Conservation (phyloP, 1,140 invertebrate species). For the Ceratina japonica region DNA sequence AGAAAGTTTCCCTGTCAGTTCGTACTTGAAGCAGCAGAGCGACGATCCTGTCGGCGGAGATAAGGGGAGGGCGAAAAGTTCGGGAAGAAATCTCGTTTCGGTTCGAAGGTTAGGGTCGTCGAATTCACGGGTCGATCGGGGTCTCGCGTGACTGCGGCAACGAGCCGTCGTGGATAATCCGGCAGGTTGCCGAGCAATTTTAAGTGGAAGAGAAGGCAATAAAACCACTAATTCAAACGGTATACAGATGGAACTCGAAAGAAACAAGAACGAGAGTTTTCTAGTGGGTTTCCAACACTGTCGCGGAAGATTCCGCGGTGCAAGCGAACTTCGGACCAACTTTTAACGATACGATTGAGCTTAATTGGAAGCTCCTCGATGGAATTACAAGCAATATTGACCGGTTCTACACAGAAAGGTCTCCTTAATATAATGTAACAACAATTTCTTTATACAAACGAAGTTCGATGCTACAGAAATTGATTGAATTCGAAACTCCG, state of each 20-base stretch:
- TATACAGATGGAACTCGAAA: not conserved
- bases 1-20: not conserved
- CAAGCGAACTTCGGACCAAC: too few species aligned
- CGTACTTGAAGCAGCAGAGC: too few species aligned
- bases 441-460: too few species aligned
- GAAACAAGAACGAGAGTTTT: not conserved
- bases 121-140: not conserved
- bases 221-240: not conserved
- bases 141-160: not conserved
- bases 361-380: too few species aligned
- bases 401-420: too few species aligned
- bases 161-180: not conserved
- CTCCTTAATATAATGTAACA: too few species aligned
- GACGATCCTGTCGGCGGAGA: not conserved
- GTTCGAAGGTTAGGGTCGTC: constrained; percentile 9
- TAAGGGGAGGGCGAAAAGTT: constrained; percentile 1
- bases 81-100: not conserved
- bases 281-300: too few species aligned
- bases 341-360: too few species aligned
- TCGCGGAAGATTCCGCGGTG: too few species aligned
- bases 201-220: not conserved
- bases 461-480: too few species aligned
- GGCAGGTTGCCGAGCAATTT: not conserved
- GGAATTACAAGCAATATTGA: too few species aligned
- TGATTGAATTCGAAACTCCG: too few species aligned